Evolutionary conservation across 2,888 invertebrate genomes (phyloP), one percentile per base, ranked within the genome.

Genomic region (Brenthis daphne): DNA sequence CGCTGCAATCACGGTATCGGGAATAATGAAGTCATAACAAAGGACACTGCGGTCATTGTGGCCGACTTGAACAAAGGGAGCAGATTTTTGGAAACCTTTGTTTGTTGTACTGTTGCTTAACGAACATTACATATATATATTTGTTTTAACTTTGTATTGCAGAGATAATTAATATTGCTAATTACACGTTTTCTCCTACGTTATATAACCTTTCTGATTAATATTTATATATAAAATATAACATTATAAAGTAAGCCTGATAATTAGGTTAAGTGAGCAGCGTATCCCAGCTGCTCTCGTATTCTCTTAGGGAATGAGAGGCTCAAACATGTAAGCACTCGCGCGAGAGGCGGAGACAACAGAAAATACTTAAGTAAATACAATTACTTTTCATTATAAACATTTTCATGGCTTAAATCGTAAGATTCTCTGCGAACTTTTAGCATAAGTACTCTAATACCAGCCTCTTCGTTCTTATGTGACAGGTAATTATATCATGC

Each of bases 21-120:
- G 64, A n/a, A 70, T 73, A 73, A 75, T 72, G 69, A 74, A 74
- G 73, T 71, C 69, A 67, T 71, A 66, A 76, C 75, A 76, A 76
- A 74, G 73, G 73, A 69, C 51, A 67, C 69, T 65, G 65, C 58
- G 72, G 70, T 70, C 73, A 68, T 74, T 74, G 75, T 74, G 69
- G 71, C 69, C 69, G 55, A 64, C 70, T 69, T 69, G 70, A 74
- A 74, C 73, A 74, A 77, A 73, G 65, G 71, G 37, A 4, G n/a
- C 11, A 43, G n/a, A 48, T 63, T 63, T 57, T 69, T 65, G 50
- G 20, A 60, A 47, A 50, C 53, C 37, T 53, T 54, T 54, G 6
- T 43, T 20, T 16, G 51, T 6, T 8, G n/a, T n/a, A 29, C 6
- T 51, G 6, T 37, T 37, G 8, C 37, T 37, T 6, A 37, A 37